Evolutionary conservation across 2,888 invertebrate genomes (phyloP), one percentile per base, ranked within the genome.

Genomic region (Dryomyza anilis): DNA sequence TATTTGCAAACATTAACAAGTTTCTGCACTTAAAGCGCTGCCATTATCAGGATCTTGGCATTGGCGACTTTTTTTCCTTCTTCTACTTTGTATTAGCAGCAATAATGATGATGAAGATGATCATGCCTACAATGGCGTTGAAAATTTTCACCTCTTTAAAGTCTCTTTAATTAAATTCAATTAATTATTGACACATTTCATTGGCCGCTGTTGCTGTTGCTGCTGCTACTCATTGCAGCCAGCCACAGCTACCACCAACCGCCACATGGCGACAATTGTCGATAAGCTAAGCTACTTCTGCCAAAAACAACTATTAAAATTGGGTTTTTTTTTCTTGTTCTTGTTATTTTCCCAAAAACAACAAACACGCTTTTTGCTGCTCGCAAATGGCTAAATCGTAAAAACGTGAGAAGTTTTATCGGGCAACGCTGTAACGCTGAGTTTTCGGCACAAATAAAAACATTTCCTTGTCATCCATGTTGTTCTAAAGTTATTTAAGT

Each of bases 181-280:
- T 80, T 80, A 80, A 80, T 80, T 81, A 80, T 78, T 79, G 78
- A 81, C 80, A 80, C 79, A 78, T 79, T 78, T 77, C 67, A 72
- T 64, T 65, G 53, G 46, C 66, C 30, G 52, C 57, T n/a, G n/a
- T n/a, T n/a, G n/a, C n/a, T n/a, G n/a, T n/a, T n/a, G n/a, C n/a
- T n/a, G n/a, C n/a, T n/a, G n/a, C n/a, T n/a, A n/a, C n/a, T n/a
- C n/a, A n/a, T n/a, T n/a, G n/a, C n/a, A n/a, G n/a, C n/a, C n/a
- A n/a, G n/a, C n/a, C n/a, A n/a, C n/a, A n/a, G n/a, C n/a, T n/a
- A n/a, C n/a, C n/a, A 48, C 43, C 39, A 45, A 3, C 25, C 67
- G 58, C 69, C 70, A 64, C 67, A 57, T 69, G 68, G 68, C 68
- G 70, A 74, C 68, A 68, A 25, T 50, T 46, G 56, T 65, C 69